Evolutionary conservation across 1,140 invertebrate genomes (phyloP).

Genomic region (Danaus melanippus): DNA sequence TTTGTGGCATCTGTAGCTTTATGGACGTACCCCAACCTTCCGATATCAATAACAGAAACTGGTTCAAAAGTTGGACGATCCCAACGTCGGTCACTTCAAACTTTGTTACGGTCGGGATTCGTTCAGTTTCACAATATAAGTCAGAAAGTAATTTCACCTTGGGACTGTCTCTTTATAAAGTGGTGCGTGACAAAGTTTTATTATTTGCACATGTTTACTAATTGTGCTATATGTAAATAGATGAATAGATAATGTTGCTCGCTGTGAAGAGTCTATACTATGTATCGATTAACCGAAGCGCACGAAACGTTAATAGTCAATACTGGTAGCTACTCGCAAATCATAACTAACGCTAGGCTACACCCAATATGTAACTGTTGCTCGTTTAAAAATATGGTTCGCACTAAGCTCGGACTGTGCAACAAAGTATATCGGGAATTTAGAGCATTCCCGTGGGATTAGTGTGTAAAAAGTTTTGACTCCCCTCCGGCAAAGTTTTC

Average conservation of each 20-base stretch:
- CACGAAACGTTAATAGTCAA: constrained; percentile 23
- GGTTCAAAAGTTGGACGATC: constrained; percentile 41
- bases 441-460: constrained; percentile 54
- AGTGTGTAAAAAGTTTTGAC: constrained; percentile 50
- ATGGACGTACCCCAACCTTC: constrained; percentile 29
- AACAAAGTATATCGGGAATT: constrained; percentile 65
- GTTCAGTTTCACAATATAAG: constrained; percentile 59
- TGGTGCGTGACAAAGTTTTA: constrained; percentile 35
- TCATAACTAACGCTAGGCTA: constrained; percentile 54
- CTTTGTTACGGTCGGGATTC: constrained; percentile 49
- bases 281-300: constrained; percentile 25
- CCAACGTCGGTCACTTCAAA: constrained; percentile 48
- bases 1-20: constrained; percentile 43
- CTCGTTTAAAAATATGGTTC: constrained; percentile 56
- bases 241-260: constrained; percentile 19
- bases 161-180: constrained; percentile 56
- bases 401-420: constrained; percentile 43
- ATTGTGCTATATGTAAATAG: constrained; percentile 22
- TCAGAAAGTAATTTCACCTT: constrained; percentile 57
- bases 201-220: constrained; percentile 39
- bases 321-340: constrained; percentile 34
- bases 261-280: no score
- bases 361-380: constrained; percentile 48
- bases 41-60: constrained; percentile 53
- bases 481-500: constrained; percentile 47